These are phyloP conservation scores for Colletes collaris DNA, from an alignment of 2,888 invertebrate species.

Conservation along the genomic window DNA sequence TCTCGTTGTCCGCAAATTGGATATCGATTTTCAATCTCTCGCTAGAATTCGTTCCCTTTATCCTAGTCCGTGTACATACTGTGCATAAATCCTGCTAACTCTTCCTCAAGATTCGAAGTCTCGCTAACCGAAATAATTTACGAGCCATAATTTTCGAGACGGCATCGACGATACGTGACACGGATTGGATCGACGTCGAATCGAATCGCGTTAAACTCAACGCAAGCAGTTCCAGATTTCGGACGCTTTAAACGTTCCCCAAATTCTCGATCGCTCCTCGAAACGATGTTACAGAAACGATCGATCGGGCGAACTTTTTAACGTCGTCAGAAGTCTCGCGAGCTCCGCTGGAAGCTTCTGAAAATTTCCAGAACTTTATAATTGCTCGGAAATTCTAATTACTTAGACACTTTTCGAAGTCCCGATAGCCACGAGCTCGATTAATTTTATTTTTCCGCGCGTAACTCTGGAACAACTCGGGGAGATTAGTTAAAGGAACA, in stretches of 20 bases:
- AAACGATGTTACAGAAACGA: no score
- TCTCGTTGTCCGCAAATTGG: conserved; percentile 30
- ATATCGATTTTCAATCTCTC: conserved; percentile 53
- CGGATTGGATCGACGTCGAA: conserved; percentile 5
- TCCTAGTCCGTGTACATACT: neutral
- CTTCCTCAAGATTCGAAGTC: conserved; percentile 8
- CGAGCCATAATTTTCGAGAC: conserved; percentile 18
- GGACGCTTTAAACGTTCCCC: no score
- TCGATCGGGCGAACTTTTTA: neutral
- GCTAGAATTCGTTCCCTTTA: conserved; percentile 14
- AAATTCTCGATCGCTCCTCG: no score
- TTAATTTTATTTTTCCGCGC: neutral
- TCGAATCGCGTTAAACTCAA: no score
- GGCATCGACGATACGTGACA: neutral
- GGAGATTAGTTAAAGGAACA: neutral
- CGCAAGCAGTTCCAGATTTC: no score
- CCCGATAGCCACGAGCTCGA: neutral
- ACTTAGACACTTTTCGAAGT: neutral
- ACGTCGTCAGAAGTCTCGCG: neutral
- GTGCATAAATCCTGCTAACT: conserved; percentile 7
- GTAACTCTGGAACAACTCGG: neutral
- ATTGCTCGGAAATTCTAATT: conserved; percentile 13
- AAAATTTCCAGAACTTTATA: conserved; percentile 10
- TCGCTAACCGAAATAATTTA: conserved; percentile 12
- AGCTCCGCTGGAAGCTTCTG: neutral